A percentile compares a stretch with the other conserved stretches of the same genome.
Evolutionary conservation across 2,888 invertebrate species (phyloP).

Genomic region (Philhelius pedissequus): DNA sequence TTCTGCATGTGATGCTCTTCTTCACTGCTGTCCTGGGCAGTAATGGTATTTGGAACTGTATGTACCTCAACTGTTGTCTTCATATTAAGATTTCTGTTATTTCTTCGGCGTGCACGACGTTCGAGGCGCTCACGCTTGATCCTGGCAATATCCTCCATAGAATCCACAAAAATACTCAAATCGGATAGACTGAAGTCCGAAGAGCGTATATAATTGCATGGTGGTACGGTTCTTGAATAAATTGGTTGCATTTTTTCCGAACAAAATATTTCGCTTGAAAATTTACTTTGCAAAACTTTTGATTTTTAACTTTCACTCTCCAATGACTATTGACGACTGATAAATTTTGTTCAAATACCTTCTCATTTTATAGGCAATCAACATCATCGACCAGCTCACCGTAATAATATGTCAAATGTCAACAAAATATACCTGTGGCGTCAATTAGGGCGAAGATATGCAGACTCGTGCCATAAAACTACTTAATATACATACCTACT

Average conservation of each 20-base stretch:
- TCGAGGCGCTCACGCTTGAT: slow-evolving; percentile 27
- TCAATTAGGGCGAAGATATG: background rate
- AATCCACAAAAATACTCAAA: slow-evolving; percentile 45
- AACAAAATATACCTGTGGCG: background rate
- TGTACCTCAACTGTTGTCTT: background rate
- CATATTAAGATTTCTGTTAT: background rate
- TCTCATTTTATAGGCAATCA: slow-evolving; percentile 30
- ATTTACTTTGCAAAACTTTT: background rate
- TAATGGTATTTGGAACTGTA: background rate
- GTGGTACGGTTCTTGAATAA: slow-evolving; percentile 18
- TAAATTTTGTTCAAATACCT: background rate
- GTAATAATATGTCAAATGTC: background rate
- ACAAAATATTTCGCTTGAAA: background rate
- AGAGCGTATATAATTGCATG: background rate
- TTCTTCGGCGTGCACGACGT: slow-evolving; percentile 21
- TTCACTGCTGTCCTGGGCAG: background rate
- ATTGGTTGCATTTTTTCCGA: slow-evolving; percentile 31
- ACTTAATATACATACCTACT: slow-evolving; percentile 45
- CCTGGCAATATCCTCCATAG: slow-evolving; percentile 36
- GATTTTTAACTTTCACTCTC: slow-evolving; percentile 22
- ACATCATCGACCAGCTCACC: background rate
- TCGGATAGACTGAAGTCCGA: slow-evolving; percentile 20
- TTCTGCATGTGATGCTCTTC: slow-evolving; percentile 9
- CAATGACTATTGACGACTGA: slow-evolving; percentile 31
- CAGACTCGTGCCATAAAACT: background rate